These are phyloP conservation scores for Bombus pyrosoma DNA, from an alignment of 1,140 invertebrate genomes.

Conservation along the genomic window DNA sequence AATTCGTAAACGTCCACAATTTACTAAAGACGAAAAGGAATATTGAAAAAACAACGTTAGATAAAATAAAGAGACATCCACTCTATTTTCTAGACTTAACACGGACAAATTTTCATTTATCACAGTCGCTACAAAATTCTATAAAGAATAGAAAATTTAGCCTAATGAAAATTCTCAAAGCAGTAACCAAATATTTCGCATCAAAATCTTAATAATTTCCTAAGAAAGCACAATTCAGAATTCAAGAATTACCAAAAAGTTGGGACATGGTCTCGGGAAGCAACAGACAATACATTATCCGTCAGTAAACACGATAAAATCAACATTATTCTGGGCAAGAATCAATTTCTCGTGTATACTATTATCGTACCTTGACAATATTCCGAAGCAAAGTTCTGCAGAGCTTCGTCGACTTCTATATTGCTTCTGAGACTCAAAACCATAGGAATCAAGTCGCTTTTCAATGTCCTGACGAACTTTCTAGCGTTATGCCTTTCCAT, in stretches of 20 bases:
- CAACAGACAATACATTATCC: not conserved
- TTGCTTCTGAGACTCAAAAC: conserved; percentile 88
- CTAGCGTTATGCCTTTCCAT: conserved; percentile 90
- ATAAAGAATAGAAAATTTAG: too few species aligned
- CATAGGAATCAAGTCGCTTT: conserved; percentile 87
- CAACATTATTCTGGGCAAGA: not conserved
- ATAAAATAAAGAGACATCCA: too few species aligned
- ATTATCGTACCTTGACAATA: conserved; percentile 90
- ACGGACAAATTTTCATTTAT: too few species aligned
- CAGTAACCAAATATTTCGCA: not conserved
- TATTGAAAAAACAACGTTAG: too few species aligned
- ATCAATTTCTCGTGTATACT: not conserved
- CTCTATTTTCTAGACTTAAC: too few species aligned
- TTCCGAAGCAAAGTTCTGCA: conserved; percentile 95
- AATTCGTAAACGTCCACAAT: too few species aligned
- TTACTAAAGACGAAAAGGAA: too few species aligned
- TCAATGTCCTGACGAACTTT: conserved; percentile 89
- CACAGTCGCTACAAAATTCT: too few species aligned
- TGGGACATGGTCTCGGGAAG: not conserved
- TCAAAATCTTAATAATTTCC: not conserved
- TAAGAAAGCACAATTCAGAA: not conserved
- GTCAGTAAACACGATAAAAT: too few species aligned
- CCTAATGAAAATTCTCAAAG: not conserved
- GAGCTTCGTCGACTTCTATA: conserved; percentile 93
- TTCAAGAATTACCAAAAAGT: not conserved